Base-by-base conservation (phyloP, 2,113 vertebrate genomes). In the Anolis carolinensis region DNA sequence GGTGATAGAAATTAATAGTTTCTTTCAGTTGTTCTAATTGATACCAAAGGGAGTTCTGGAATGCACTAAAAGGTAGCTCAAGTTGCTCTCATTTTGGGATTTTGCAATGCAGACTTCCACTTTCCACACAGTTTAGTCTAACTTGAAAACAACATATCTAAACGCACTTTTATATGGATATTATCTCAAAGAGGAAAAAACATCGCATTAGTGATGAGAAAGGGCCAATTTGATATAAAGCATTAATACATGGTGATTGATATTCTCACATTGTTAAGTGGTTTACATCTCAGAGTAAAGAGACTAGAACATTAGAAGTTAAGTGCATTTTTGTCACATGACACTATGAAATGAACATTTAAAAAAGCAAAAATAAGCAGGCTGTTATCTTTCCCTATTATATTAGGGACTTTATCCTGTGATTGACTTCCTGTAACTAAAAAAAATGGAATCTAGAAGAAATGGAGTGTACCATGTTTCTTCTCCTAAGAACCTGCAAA, bases 1-100 rank as follows among this genome's bases (percentile, higher is more conserved):
- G 89, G 88, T 94, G 93, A 96, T 92, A 91, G 93, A 96, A 96
- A 96, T 96, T 95, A 96, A 94, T 90, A 87, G 89, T 96, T 96
- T 93, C 93, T 96, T 95, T 96, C 93, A 94, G 75, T 96, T 94
- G 83, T 94, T 93, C 93, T 95, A 96, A 96, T 95, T 96, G 95
- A 93, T 91, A 93, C 93, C 94, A 93, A 91, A 34, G 96, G 95
- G 96, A 96, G 74, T 96, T 97, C 90, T 95, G 95, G 95, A 97
- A 96, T 95, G 94, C 86, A 91, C 81, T 86, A 71, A 95, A 93
- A 91, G 84, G 82, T 92, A 84, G 94, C 93, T 96, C 92, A 92
- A 80, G 92, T 97, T 93, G 87, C 94, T 86, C 84, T 68, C 52
- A 82, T 87, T 77, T 92, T 95, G 92, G 93, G 86, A 79, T 92